These are phyloP conservation scores for Eulemur macaco DNA, from an alignment of 2,113 vertebrate genomes.

Conservation along the genomic window DNA sequence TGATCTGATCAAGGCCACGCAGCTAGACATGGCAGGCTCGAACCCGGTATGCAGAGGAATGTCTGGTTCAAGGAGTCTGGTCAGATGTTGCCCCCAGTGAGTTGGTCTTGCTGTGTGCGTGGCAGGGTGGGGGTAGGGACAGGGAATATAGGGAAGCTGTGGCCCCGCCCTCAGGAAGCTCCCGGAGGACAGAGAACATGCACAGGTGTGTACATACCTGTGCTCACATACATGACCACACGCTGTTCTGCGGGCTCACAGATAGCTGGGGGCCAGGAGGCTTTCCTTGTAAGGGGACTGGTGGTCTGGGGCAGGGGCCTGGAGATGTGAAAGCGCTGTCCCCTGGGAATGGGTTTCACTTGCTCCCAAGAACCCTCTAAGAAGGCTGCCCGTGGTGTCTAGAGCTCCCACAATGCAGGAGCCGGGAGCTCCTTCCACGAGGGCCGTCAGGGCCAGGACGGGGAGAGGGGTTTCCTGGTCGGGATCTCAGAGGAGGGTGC, in stretches of 20 bases:
- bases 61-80: background rate
- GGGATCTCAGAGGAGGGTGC: background rate
- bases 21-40: background rate
- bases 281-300: background rate
- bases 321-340: background rate
- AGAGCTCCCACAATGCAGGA: background rate
- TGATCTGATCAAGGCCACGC: background rate
- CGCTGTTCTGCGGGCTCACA: background rate
- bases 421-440: background rate
- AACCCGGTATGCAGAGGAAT: too few species aligned
- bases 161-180: background rate
- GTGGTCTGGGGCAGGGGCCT: background rate
- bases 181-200: background rate
- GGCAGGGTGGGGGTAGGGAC: background rate
- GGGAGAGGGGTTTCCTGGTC: background rate
- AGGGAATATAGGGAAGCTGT: background rate
- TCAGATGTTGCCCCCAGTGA: background rate
- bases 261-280: background rate
- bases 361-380: background rate
- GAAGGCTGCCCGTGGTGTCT: background rate
- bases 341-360: background rate
- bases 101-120: background rate
- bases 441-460: too few species aligned
- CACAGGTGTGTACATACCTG: background rate
- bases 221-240: too few species aligned